Evolutionary conservation across 2,113 vertebrate genomes (phyloP).

Genomic region (Oenanthe oenanthe): DNA sequence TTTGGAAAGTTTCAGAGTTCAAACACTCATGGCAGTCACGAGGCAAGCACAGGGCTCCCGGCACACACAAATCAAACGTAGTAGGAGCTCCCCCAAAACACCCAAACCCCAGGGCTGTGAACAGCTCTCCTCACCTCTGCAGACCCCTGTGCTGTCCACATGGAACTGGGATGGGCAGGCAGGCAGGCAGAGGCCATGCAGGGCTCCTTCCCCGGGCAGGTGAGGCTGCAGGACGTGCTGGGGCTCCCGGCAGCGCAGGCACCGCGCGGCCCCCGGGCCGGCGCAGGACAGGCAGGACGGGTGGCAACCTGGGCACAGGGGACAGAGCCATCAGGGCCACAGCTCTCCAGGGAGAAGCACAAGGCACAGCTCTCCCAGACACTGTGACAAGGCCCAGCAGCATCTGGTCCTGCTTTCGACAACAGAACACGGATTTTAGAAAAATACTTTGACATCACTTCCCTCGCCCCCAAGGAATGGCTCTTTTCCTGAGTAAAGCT

Average conservation of each 20-base stretch:
- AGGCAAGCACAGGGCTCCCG: background rate
- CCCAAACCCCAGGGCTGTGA: background rate
- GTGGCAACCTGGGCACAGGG: conserved; percentile 80
- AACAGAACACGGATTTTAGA: background rate
- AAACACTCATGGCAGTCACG: background rate
- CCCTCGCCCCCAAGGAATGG: rapidly evolving
- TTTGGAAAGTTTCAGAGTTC: background rate
- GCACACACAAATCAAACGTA: background rate
- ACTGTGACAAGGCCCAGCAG: too few relatives aligned
- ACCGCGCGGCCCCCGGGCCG: conserved; percentile 78
- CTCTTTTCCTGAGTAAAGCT: background rate
- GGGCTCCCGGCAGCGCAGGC: conserved; percentile 77
- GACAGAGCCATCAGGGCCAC: background rate
- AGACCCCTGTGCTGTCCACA: conserved; percentile 73
- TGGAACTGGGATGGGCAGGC: conserved; percentile 78
- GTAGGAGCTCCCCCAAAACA: background rate
- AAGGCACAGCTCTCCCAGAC: background rate
- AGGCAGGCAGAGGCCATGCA: conserved; percentile 77
- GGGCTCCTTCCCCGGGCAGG: background rate
- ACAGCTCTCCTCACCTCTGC: conserved; percentile 77
- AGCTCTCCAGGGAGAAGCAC: background rate
- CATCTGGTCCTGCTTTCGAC: background rate
- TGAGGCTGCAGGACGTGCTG: conserved; percentile 77
- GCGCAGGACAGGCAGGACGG: conserved; percentile 83
- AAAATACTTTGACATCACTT: background rate